A percentile compares a stretch with the other conserved stretches of the same genome.
Evolutionary conservation across 1,140 invertebrate genomes (phyloP).

Genomic region (Andricus grossulariae): DNA sequence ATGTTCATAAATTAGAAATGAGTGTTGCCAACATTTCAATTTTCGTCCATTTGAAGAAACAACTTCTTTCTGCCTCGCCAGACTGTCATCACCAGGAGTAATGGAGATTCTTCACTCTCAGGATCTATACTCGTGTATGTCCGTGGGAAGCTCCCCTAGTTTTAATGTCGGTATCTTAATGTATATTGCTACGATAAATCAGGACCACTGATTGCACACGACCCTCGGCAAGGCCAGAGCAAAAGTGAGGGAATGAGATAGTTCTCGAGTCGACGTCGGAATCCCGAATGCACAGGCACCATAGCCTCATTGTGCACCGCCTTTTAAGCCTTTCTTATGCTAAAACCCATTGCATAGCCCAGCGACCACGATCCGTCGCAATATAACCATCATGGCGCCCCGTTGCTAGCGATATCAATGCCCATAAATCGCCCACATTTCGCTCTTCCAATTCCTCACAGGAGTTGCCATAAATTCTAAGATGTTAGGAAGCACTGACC

Average conservation of each 20-base stretch:
- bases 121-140: slow-evolving; percentile 26
- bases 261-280: slow-evolving; percentile 41
- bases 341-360: slow-evolving; percentile 51
- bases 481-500: background rate
- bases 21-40: slow-evolving; percentile 22
- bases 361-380: slow-evolving; percentile 46
- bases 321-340: slow-evolving; percentile 65
- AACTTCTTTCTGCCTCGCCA: slow-evolving; percentile 11
- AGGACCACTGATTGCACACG: slow-evolving; percentile 73
- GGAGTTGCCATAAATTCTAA: slow-evolving; percentile 3
- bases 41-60: slow-evolving; percentile 8
- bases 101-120: slow-evolving; percentile 11
- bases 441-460: background rate
- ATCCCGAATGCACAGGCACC: slow-evolving; percentile 44
- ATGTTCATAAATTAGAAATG: background rate
- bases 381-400: slow-evolving; percentile 34
- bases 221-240: slow-evolving; percentile 56
- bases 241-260: slow-evolving; percentile 33
- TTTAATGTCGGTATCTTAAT: slow-evolving; percentile 76
- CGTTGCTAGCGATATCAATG: slow-evolving; percentile 19
- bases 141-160: slow-evolving; percentile 68
- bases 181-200: slow-evolving; percentile 75
- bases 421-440: slow-evolving; percentile 2
- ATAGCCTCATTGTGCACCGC: slow-evolving; percentile 57
- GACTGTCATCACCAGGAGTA: slow-evolving; percentile 58